These are phyloP conservation scores for Melanostoma scalare DNA, from an alignment of 2,888 invertebrate genomes.

Conservation along the genomic window DNA sequence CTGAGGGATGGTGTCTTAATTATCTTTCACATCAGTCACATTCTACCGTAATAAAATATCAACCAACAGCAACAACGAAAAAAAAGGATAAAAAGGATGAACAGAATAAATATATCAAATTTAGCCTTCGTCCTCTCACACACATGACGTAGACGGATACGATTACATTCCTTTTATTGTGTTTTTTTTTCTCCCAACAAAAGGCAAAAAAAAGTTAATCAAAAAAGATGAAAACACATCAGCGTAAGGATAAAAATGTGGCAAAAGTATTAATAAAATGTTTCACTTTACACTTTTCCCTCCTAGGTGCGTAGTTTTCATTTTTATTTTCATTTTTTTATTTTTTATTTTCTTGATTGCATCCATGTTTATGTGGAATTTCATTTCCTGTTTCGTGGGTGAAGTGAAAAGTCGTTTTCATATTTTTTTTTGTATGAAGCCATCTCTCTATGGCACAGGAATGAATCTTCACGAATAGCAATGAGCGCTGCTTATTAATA, in stretches of 20 bases:
- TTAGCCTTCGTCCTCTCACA: neutral
- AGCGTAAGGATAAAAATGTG: neutral
- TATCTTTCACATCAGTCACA: slow-evolving; percentile 51
- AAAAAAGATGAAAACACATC: slow-evolving; percentile 7
- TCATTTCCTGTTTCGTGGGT: neutral
- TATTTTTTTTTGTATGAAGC: no score
- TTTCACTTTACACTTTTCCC: slow-evolving; percentile 1
- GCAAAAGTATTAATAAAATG: slow-evolving; percentile 22
- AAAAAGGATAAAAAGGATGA: slow-evolving; percentile 14
- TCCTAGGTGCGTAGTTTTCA: neutral
- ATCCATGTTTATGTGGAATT: neutral
- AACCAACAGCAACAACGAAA: neutral
- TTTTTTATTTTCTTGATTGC: neutral
- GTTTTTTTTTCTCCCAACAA: neutral
- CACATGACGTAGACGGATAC: neutral
- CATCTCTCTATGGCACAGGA: no score
- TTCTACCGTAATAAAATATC: slow-evolving; percentile 15
- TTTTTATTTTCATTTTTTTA: slow-evolving; percentile 6
- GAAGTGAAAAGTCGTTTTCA: no score
- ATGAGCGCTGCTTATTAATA: no score
- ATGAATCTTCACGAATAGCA: no score
- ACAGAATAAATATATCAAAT: slow-evolving; percentile 4
- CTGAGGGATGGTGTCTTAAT: slow-evolving; percentile 54
- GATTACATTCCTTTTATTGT: slow-evolving; percentile 19
- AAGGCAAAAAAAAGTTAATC: neutral